Percentiles rank a stretch among this genome's conserved stretches.
Evolutionary conservation across 2,888 invertebrate genomes (phyloP).

Genomic region (Arrhopalites spinosus): DNA sequence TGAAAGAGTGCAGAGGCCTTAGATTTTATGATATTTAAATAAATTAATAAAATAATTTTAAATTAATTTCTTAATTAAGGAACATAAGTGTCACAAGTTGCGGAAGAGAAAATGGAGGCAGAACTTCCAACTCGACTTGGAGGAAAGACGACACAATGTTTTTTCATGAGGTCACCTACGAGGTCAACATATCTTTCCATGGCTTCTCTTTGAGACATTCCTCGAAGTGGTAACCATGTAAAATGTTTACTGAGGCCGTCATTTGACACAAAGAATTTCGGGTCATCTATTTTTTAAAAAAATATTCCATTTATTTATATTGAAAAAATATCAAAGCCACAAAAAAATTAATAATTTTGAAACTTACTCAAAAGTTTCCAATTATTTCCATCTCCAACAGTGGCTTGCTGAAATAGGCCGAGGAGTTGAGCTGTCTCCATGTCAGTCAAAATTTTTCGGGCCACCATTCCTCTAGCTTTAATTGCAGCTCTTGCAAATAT

Average conservation of each 20-base stretch:
- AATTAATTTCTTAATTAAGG: neutral
- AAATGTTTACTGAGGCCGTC: neutral
- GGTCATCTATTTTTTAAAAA: constrained; percentile 17
- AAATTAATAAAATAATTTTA: too few relatives aligned
- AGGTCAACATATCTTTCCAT: constrained; percentile 17
- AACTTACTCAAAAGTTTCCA: constrained; percentile 27
- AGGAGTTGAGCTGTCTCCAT: constrained; percentile 1
- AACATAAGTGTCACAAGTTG: constrained; percentile 9
- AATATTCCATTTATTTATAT: neutral
- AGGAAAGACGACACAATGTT: constrained; percentile 23
- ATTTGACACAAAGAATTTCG: constrained; percentile 4
- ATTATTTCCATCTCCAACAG: constrained; percentile 17
- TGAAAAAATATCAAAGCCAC: neutral
- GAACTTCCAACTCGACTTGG: neutral
- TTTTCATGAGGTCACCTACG: neutral
- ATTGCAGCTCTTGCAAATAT: constrained; percentile 3
- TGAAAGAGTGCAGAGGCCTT: too few relatives aligned
- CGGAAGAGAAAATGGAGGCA: constrained; percentile 1
- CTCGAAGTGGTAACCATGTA: constrained; percentile 13
- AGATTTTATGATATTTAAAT: too few relatives aligned
- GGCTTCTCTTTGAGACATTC: constrained; percentile 19
- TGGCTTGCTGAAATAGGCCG: constrained; percentile 29
- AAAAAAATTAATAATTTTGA: neutral
- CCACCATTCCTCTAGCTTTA: constrained; percentile 5
- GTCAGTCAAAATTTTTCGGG: neutral